Evolutionary conservation across 2,888 invertebrate genomes (phyloP), one percentile per base, ranked within the genome.

Genomic region (Cyclophora punctaria): DNA sequence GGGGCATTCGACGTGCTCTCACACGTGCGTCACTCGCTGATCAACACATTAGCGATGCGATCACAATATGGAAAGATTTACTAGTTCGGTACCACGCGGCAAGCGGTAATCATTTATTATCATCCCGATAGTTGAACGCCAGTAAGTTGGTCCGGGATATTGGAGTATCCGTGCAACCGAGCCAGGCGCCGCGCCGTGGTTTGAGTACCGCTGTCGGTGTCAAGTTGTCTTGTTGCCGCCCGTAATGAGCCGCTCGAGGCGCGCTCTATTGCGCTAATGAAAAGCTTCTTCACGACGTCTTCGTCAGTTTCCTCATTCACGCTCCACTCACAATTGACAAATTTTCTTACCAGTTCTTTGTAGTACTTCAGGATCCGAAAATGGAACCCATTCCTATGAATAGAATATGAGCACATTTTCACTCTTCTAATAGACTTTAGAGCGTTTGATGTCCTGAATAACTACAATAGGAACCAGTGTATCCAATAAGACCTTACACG

Each of bases 191-290:
- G 20, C 20, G 20, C 20, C 20, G 20, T 20, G 20, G 20, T 20
- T 20, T 2, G 20, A 20, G 20, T 20, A 20, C 20, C 20, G 20
- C 20, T 1, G 20, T 20, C 20, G 20, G 20, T 20, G 20, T 20
- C 20, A 20, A 20, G 20, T 20, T 20, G 20, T 20, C 20, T 20
- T 20, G 20, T 20, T 20, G 20, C 20, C 20, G n/a, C n/a, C n/a
- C n/a, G 20, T 20, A 20, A 20, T 20, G 20, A 20, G 20, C 20
- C 20, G 20, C 20, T 20, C 20, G 20, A 33, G 40, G 7, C 34
- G 41, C 5, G 20, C 20, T 51, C 67, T 57, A 82, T 80, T 82
- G 78, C 67, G 56, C 61, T 81, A 82, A 81, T 82, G 75, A 81
- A 82, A 79, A 78, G 76, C 80, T 55, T 69, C 75, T 73, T 66